These are phyloP conservation scores for Delphinapterus leucas DNA, from an alignment of 2,113 vertebrate species.

Conservation along the genomic window DNA sequence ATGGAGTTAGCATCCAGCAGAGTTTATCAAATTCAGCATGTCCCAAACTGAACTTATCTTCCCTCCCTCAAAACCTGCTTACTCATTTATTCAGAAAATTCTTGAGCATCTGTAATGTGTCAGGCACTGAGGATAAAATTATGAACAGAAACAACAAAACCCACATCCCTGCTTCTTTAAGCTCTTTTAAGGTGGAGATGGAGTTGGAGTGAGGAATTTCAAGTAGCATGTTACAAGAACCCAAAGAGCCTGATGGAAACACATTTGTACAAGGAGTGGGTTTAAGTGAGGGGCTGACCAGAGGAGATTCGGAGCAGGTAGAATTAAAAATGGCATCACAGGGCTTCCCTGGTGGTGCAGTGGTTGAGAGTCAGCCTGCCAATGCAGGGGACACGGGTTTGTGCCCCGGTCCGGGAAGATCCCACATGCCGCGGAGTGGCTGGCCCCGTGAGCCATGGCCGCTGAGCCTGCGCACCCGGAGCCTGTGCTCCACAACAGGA, in stretches of 20 bases:
- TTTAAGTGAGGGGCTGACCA: background rate
- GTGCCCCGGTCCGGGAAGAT: too few relatives aligned
- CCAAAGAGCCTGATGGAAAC: background rate
- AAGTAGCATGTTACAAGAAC: background rate
- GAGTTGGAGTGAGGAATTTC: background rate
- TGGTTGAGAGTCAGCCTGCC: too few relatives aligned
- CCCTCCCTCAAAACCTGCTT: background rate
- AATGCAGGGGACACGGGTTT: too few relatives aligned
- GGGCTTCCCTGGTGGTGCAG: too few relatives aligned
- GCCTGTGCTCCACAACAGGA: too few relatives aligned
- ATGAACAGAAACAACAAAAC: background rate
- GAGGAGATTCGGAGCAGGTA: background rate
- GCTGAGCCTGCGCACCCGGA: rapidly evolving
- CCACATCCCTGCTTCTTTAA: background rate
- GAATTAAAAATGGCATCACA: background rate
- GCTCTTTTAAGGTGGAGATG: background rate
- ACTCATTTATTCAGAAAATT: background rate
- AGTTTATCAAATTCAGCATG: too few relatives aligned
- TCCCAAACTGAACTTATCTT: background rate
- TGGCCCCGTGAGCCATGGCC: too few relatives aligned
- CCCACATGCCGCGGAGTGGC: too few relatives aligned
- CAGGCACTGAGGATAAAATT: background rate
- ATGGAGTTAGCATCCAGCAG: background rate
- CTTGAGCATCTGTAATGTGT: background rate
- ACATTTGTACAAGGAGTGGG: background rate